These are phyloP conservation scores for Poeciliopsis turneri DNA, from an alignment of 2,797 vertebrate species.

Conservation along the genomic window DNA sequence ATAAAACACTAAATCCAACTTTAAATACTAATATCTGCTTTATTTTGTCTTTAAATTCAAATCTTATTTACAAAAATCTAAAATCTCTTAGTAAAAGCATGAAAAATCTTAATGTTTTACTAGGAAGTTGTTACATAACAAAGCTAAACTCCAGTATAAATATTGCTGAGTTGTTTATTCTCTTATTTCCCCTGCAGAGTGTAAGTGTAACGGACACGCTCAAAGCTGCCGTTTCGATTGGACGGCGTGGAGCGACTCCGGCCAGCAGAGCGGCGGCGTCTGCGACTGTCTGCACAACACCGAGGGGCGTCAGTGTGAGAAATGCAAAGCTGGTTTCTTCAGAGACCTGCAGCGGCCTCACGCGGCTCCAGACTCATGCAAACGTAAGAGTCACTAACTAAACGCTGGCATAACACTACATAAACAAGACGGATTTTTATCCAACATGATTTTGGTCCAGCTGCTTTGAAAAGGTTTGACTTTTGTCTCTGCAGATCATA, in stretches of 20 bases:
- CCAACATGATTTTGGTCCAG: neutral
- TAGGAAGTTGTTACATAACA: neutral
- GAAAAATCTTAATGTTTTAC: neutral
- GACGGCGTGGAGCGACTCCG: slow-evolving; percentile 86
- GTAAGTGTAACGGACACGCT: slow-evolving; percentile 93
- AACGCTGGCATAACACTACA: neutral
- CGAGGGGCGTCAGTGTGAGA: slow-evolving; percentile 89
- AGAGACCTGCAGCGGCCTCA: slow-evolving; percentile 83
- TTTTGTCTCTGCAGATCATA: neutral
- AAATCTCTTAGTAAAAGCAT: neutral
- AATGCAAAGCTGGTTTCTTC: slow-evolving; percentile 90
- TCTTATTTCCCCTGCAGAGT: slow-evolving; percentile 77
- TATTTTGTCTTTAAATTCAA: neutral
- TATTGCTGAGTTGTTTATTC: neutral
- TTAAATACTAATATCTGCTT: neutral
- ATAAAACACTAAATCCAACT: neutral
- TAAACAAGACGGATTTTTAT: neutral
- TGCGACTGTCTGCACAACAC: slow-evolving; percentile 96
- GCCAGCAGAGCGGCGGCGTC: slow-evolving; percentile 89
- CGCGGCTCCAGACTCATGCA: slow-evolving; percentile 88
- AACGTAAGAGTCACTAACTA: slow-evolving; percentile 78
- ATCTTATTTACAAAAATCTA: neutral
- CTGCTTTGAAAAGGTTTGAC: neutral
- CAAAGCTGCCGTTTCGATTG: slow-evolving; percentile 90
- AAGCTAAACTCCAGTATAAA: neutral